Conservation (phyloP, 2,888 invertebrate genomes). For the Hyles lineata region DNA sequence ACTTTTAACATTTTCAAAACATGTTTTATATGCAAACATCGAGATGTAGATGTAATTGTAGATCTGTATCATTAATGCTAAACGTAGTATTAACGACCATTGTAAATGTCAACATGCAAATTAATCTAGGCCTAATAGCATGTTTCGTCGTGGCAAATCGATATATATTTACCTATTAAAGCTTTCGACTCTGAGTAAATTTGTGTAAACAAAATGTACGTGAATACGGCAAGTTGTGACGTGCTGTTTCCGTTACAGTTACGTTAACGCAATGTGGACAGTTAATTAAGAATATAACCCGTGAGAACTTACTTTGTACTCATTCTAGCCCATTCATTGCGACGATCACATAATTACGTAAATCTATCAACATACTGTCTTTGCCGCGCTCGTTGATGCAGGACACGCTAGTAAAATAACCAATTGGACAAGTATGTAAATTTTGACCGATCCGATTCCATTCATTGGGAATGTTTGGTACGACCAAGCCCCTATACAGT, state of each 20-base stretch:
- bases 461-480: slow-evolving; percentile 29
- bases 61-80: too few relatives aligned
- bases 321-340: slow-evolving; percentile 39
- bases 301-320: slow-evolving; percentile 50
- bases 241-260: slow-evolving; percentile 4
- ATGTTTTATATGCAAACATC: neutral
- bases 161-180: neutral
- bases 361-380: slow-evolving; percentile 24
- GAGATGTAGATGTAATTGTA: too few relatives aligned
- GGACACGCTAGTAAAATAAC: slow-evolving; percentile 14
- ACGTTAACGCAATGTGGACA: slow-evolving; percentile 45
- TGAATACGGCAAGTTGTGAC: neutral
- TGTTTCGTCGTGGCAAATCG: neutral
- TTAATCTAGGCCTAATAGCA: neutral
- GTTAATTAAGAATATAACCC: slow-evolving; percentile 55
- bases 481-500: slow-evolving; percentile 19
- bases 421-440: slow-evolving; percentile 43
- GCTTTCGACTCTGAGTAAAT: neutral
- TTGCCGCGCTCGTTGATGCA: neutral
- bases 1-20: neutral
- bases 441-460: slow-evolving; percentile 36
- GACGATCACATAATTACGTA: slow-evolving; percentile 39
- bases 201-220: slow-evolving; percentile 10
- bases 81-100: too few relatives aligned
- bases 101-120: neutral